Evolutionary conservation across 1,140 invertebrate species (phyloP).

Genomic region (Neotoxoptera formosana): DNA sequence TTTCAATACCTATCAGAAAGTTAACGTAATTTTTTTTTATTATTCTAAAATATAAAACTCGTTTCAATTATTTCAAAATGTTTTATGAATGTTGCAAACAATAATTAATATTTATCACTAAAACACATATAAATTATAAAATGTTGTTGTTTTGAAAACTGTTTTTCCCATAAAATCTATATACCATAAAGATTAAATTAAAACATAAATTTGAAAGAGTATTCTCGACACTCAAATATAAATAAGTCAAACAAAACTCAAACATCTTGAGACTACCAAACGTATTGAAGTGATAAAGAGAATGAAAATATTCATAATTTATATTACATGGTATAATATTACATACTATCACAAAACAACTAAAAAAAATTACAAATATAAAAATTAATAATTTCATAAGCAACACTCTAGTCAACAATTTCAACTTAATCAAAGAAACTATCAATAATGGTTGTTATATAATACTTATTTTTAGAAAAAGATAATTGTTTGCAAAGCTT

Average conservation of each 20-base stretch:
- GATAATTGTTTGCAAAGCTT: not conserved
- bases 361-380: not conserved
- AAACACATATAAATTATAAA: constrained; percentile 31
- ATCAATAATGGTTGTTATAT: not conserved
- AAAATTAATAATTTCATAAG: not conserved
- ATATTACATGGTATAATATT: not conserved
- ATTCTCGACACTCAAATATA: not conserved
- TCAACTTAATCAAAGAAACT: not conserved
- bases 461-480: not conserved
- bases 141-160: constrained; percentile 28
- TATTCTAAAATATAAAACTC: constrained; percentile 10
- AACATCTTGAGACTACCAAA: not conserved
- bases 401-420: not conserved
- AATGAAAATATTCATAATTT: not conserved
- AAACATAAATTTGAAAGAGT: not conserved
- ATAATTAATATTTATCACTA: constrained; percentile 43
- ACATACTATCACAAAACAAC: not conserved
- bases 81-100: not conserved
- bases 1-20: not conserved
- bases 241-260: not conserved
- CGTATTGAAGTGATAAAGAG: not conserved
- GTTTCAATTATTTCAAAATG: constrained; percentile 26
- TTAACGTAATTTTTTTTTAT: not conserved
- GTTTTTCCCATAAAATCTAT: not conserved
- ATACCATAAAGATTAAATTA: not conserved